phyloP scores from a whole-genome alignment of 2,888 invertebrate species.

The Tachina fera region DNA sequence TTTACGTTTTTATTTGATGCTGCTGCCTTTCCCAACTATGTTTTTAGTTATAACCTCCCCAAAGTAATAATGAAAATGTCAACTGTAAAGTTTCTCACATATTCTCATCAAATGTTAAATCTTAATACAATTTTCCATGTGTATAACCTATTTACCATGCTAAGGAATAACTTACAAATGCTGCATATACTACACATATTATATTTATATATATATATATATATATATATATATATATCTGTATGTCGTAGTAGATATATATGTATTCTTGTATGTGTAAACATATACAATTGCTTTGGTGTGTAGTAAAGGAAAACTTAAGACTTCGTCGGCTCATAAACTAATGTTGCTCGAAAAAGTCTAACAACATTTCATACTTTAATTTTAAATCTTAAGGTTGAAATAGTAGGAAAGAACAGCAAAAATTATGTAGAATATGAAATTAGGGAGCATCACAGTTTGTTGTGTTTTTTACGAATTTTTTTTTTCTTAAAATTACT shows the following conservation, averaged over 20 bases:
- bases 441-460: constrained; percentile 18
- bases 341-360: constrained; percentile 17
- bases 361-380: constrained; percentile 20
- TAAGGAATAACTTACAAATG: constrained; percentile 20
- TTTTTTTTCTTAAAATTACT: background rate
- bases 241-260: background rate
- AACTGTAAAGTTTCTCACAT: constrained; percentile 79
- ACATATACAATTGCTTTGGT: constrained; percentile 11
- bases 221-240: no score
- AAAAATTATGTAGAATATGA: background rate
- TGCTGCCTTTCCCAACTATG: constrained; percentile 19
- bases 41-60: constrained; percentile 48
- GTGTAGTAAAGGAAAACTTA: constrained; percentile 49
- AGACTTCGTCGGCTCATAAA: constrained; percentile 50
- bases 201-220: no score
- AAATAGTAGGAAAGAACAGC: background rate
- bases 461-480: background rate
- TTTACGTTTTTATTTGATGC: constrained; percentile 4
- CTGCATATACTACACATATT: background rate
- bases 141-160: constrained; percentile 61
- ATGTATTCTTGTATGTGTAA: background rate
- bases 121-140: constrained; percentile 51
- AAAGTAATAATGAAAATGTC: constrained; percentile 81
- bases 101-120: constrained; percentile 78
- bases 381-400: constrained; percentile 12